Evolutionary conservation across 2,113 vertebrate species (phyloP).

Genomic region (Poeciliopsis prolifica): DNA sequence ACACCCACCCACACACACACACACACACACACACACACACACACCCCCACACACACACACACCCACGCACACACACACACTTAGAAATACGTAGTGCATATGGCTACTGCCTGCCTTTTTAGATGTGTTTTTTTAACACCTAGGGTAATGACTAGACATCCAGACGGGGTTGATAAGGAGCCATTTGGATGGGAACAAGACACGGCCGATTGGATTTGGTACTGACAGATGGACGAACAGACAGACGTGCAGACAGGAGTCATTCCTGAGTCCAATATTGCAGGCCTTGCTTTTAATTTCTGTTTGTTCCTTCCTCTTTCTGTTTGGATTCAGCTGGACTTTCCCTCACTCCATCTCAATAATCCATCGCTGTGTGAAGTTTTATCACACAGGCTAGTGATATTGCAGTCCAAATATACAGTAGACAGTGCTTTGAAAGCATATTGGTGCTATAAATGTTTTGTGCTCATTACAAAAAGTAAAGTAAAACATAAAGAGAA

Average conservation of each 20-base stretch:
- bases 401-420: conserved; percentile 10
- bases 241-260: conserved; percentile 59
- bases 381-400: conserved; percentile 12
- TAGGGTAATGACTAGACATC: conserved; percentile 39
- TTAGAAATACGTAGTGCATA: conserved; percentile 30
- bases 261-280: conserved; percentile 53
- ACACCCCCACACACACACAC: neutral
- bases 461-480: neutral
- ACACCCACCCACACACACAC: too few relatives aligned
- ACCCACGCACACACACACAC: neutral
- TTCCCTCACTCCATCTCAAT: neutral
- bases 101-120: conserved; percentile 43
- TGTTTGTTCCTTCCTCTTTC: neutral
- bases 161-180: conserved; percentile 39
- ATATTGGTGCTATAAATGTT: neutral
- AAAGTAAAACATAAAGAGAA: too few relatives aligned
- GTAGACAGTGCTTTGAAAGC: neutral
- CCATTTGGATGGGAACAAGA: conserved; percentile 48
- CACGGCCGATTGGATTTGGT: conserved; percentile 47
- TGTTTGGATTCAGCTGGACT: conserved; percentile 19
- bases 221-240: conserved; percentile 54
- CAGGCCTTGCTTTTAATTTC: conserved; percentile 26
- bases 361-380: conserved; percentile 42
- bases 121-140: conserved; percentile 25
- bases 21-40: neutral